Evolutionary conservation across 64 coral and sea anemone genomes (phyloP).

Genomic region (Dendrophyllia cribrosa): DNA sequence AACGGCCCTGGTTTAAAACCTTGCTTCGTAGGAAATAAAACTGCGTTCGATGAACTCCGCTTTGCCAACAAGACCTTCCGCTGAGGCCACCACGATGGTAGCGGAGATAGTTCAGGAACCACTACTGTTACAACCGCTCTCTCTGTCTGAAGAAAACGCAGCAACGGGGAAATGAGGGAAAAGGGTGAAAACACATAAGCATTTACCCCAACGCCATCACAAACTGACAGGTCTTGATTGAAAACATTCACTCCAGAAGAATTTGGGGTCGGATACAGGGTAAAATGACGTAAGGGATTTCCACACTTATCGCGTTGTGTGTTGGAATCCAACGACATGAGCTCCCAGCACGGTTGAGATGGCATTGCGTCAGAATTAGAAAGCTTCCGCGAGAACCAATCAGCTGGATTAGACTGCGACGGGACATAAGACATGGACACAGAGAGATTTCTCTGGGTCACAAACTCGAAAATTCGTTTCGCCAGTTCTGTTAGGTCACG

Average conservation of each 20-base stretch:
- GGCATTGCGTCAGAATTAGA: slow-evolving; percentile 17
- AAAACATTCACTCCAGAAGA: slow-evolving; percentile 43
- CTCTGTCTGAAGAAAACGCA: not conserved
- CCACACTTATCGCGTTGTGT: not conserved
- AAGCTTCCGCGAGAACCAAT: slow-evolving; percentile 31
- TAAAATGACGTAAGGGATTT: slow-evolving; percentile 22
- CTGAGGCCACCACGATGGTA: not conserved
- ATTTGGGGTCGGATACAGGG: slow-evolving; percentile 9
- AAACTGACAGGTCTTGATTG: slow-evolving; percentile 7
- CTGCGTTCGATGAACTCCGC: not conserved
- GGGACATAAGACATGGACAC: slow-evolving; percentile 18
- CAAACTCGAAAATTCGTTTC: not conserved
- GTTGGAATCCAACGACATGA: slow-evolving; percentile 59
- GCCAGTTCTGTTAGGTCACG: not conserved
- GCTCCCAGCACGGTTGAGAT: not conserved
- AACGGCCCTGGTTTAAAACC: slow-evolving; percentile 1
- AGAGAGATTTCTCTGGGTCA: not conserved
- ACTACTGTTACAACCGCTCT: not conserved
- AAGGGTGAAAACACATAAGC: slow-evolving; percentile 39
- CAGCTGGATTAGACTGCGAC: slow-evolving; percentile 14
- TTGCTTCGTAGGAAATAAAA: slow-evolving; percentile 24
- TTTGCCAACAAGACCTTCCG: not conserved
- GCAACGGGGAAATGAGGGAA: not conserved
- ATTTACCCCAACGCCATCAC: not conserved
- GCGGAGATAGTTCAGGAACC: not conserved